phyloP scores from a whole-genome alignment of 2,797 vertebrate species.

The Eospalax fontanierii region DNA sequence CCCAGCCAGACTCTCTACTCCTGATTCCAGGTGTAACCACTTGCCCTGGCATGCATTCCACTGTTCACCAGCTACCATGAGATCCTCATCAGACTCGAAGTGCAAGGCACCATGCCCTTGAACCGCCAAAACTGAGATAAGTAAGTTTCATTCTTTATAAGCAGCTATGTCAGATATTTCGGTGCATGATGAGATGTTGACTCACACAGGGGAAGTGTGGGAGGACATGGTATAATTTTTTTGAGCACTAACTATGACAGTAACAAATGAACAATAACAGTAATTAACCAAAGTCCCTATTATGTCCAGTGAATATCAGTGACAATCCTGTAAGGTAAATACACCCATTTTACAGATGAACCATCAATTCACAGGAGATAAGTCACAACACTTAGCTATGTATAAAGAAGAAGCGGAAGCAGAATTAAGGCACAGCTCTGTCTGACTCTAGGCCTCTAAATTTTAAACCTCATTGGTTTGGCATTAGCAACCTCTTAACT shows the following conservation, averaged over 20 bases:
- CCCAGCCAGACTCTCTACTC: background rate
- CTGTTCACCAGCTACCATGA: background rate
- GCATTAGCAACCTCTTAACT: background rate
- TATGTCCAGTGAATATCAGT: background rate
- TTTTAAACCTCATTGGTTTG: background rate
- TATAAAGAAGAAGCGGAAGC: background rate
- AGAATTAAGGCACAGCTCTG: background rate
- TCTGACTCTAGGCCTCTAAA: background rate
- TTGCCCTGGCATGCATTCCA: no score
- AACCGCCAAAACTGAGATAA: background rate
- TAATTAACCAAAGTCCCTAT: conserved; percentile 56
- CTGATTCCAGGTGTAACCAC: background rate
- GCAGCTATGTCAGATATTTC: background rate
- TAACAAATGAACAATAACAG: conserved; percentile 55
- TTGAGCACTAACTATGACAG: conserved; percentile 44
- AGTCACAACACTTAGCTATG: background rate
- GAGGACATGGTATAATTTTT: conserved; percentile 34
- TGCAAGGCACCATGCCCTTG: background rate
- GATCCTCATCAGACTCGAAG: background rate
- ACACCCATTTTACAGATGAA: background rate
- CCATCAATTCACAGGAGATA: background rate
- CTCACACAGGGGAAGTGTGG: background rate
- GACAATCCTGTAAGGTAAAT: conserved; percentile 39
- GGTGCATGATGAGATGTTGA: background rate
- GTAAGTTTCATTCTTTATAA: background rate